Evolutionary conservation across 1,140 invertebrate genomes (phyloP).

Genomic region (Hylyphantes graminicola): DNA sequence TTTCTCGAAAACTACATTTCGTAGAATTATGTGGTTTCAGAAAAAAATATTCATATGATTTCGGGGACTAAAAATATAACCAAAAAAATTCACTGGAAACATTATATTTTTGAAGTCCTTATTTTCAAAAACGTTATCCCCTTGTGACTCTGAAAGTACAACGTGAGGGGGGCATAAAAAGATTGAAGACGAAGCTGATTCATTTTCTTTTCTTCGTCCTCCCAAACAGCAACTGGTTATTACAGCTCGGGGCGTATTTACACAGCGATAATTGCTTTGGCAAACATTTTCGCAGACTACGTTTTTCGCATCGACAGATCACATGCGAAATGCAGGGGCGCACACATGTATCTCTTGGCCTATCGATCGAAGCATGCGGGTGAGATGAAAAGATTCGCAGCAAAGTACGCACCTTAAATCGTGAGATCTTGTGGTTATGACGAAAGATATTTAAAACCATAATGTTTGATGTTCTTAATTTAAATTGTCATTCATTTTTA

Average conservation of each 20-base stretch:
- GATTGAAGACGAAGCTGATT: slow-evolving; percentile 41
- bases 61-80: too few relatives aligned
- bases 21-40: too few relatives aligned
- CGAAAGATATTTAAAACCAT: too few relatives aligned
- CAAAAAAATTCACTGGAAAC: too few relatives aligned
- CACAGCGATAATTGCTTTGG: slow-evolving; percentile 57
- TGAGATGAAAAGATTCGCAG: not conserved
- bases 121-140: too few relatives aligned
- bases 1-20: too few relatives aligned
- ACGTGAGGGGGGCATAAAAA: slow-evolving; percentile 12
- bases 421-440: too few relatives aligned
- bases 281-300: slow-evolving; percentile 59
- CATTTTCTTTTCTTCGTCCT: slow-evolving; percentile 16
- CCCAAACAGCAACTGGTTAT: slow-evolving; percentile 45
- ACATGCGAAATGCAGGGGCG: slow-evolving; percentile 34
- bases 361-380: slow-evolving; percentile 50
- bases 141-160: not conserved
- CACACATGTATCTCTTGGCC: slow-evolving; percentile 8
- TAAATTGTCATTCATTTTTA: too few relatives aligned
- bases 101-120: too few relatives aligned
- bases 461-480: too few relatives aligned
- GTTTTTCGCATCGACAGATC: slow-evolving; percentile 59
- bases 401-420: too few relatives aligned
- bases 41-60: too few relatives aligned
- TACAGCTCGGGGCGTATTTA: slow-evolving; percentile 52